Base-by-base conservation (phyloP, 2,113 vertebrate species). In the Crotalus tigris region DNA sequence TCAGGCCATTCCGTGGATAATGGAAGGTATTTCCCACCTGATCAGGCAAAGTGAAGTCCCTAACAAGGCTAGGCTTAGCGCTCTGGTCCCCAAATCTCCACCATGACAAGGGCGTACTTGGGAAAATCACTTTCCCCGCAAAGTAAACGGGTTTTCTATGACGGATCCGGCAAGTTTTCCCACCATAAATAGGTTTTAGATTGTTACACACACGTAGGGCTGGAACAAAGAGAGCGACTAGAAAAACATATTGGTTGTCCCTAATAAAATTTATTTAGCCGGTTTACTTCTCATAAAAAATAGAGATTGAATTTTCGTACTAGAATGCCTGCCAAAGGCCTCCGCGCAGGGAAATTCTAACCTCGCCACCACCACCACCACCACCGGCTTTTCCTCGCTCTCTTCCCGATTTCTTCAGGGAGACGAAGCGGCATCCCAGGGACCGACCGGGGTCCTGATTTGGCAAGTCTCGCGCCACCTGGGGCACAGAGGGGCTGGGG, bases 181-280 rank as follows among this genome's bases (percentile, higher is more conserved):
- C 97, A 33, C 98, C 98, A 98, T 98, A 98, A 98, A 98, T 98
- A 98, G 98, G 97, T 98, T 98, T 98, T 98, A 98, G 98, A 98
- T 98, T 98, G 98, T 98, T 98, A 98, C 98, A 98, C 97, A 98
- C 98, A 98, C 97, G 97, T 97, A 98, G 98, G 97, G 97, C 97
- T 97, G 97, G 97, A 97, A 98, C 97, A 98, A 98, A 98, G 97
- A 97, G 97, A 98, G 97, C 97, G 97, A 98, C 97, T 97, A 97
- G 98, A 97, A 98, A 89, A 98, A 98, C 97, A 98, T 98, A 98
- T 98, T 98, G 98, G 98, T 97, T 97, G 97, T 95, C 97, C 97
- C 97, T 98, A 98, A 98, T 98, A 98, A 98, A 98, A 98, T 98
- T 98, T 98, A 98, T 98, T 98, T 98, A 98, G 98, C 97, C 97